These are phyloP conservation scores for Chlamydotis undulata DNA, from an alignment of 2,113 vertebrate genomes.

Conservation along the genomic window DNA sequence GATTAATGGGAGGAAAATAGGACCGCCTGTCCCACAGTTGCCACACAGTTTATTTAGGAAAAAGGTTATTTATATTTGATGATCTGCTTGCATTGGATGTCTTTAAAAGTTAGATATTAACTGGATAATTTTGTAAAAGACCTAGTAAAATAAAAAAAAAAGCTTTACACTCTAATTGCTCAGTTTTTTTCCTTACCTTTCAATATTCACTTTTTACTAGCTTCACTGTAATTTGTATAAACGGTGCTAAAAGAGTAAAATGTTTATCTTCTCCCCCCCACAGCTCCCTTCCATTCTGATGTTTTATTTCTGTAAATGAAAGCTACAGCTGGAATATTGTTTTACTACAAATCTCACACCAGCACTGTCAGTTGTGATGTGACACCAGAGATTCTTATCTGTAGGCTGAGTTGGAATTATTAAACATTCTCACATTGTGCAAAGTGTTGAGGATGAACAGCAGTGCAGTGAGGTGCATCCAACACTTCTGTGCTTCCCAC, in stretches of 20 bases:
- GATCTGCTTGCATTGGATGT: constrained; percentile 28
- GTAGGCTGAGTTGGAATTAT: constrained; percentile 78
- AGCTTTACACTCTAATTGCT: constrained; percentile 14
- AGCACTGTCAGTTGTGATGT: constrained; percentile 79
- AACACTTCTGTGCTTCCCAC: constrained; percentile 81
- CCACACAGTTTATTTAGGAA: constrained; percentile 65
- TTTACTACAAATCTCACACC: constrained; percentile 82
- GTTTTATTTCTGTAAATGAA: constrained; percentile 82
- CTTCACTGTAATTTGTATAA: constrained; percentile 65
- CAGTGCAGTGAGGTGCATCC: constrained; percentile 81
- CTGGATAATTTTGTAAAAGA: constrained; percentile 32
- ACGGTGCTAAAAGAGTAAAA: constrained; percentile 67
- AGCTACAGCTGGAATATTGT: constrained; percentile 84
- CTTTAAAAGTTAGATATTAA: constrained; percentile 54
- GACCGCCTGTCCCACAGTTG: constrained; percentile 63
- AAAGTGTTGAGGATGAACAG: constrained; percentile 83
- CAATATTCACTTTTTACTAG: constrained; percentile 37
- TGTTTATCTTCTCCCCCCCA: constrained; percentile 73
- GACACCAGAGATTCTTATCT: constrained; percentile 85
- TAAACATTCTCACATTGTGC: constrained; percentile 86
- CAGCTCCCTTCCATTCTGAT: constrained; percentile 66
- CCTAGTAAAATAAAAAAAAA: constrained; percentile 2
- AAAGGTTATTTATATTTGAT: constrained; percentile 71
- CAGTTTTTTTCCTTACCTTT: constrained; percentile 29
- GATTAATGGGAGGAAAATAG: constrained; percentile 79